Conservation (phyloP, 2,888 invertebrate species). For the Drosophila putrida region DNA sequence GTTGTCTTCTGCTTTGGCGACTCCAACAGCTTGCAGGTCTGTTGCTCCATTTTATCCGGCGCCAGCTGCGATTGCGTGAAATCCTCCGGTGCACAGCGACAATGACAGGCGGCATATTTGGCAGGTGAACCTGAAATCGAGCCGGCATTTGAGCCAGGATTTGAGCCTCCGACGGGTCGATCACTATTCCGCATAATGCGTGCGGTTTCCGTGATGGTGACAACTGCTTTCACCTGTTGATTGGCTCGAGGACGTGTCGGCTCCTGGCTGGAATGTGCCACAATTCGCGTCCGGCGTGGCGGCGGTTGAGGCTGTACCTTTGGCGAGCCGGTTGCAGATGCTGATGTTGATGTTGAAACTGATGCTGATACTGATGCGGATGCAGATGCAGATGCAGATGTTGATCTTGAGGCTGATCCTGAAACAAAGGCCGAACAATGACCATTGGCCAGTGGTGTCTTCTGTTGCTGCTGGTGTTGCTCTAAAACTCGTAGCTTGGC, state of each 20-base stretch:
- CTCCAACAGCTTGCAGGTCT: conserved; percentile 84
- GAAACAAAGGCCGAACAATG: conserved; percentile 44
- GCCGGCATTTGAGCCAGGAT: conserved; percentile 1
- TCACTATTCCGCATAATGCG: conserved; percentile 67
- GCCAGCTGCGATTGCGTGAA: conserved; percentile 82
- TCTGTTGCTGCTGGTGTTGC: conserved; percentile 50
- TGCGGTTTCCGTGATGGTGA: conserved; percentile 78
- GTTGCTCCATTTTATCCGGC: conserved; percentile 84
- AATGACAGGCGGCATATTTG: conserved; percentile 80
- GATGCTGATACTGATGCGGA: conserved; percentile 14
- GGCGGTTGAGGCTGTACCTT: conserved; percentile 65
- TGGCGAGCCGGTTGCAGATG: conserved; percentile 37
- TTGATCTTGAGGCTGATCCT: no score
- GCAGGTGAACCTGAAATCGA: conserved; percentile 50
- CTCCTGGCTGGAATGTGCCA: conserved; percentile 65
- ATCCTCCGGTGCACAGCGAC: conserved; percentile 84
- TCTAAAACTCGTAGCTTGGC: conserved; percentile 83
- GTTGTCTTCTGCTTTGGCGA: conserved; percentile 76
- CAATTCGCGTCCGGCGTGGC: conserved; percentile 62
- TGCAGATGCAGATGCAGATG: neutral
- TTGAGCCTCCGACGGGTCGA: neutral
- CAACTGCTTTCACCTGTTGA: conserved; percentile 73
- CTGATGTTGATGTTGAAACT: conserved; percentile 9
- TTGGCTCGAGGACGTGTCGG: conserved; percentile 53
- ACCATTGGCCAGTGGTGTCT: conserved; percentile 59